Evolutionary conservation across 2,113 vertebrate genomes (phyloP), one percentile per base, ranked within the genome.

Genomic region (Aythya baeri): DNA sequence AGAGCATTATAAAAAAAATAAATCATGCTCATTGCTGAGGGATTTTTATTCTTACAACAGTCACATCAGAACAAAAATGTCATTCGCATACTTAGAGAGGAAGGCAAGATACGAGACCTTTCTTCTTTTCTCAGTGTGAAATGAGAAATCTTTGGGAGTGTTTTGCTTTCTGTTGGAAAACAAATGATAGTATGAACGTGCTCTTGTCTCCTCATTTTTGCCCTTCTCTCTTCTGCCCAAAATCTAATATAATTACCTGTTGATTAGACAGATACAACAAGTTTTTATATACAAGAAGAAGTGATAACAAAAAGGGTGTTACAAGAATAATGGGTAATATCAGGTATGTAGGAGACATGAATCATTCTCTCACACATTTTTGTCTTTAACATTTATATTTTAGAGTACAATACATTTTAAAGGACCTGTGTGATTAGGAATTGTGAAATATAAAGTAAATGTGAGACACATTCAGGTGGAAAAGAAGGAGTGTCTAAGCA

Each of bases 31-130:
- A 82, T 97, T 89, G 87, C 97, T 4, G 5, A 97, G 85, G 89
- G 44, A 95, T 97, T 97, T 97, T 96, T 95, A 83, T 96, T 96
- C 85, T 97, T 97, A 94, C 96, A 97, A 96, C 77, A 93, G 92
- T 95, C 93, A 97, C 92, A 97, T 98, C 94, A 97, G 95, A 96
- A 95, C 84, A 96, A 96, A 93, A 97, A 96, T 94, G 94, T 84
- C 94, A 95, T 97, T 97, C 87, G 88, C 26, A 22, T 4, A 27
- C 79, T 88, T 96, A 96, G 91, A 96, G 75, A 94, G 52, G 44
- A 92, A 97, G 80, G 91, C 75, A 94, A 93, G 95, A 96, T 96
- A 68, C 34, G 72, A 95, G 76, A n/a, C 29, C 46, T 81, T 94
- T 94, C 94, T 86, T 78, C 61, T 94, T 91, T 79, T 86, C 68